Evolutionary conservation across 2,888 invertebrate genomes (phyloP), one percentile per base, ranked within the genome.

Genomic region (Carterocephalus palaemon): DNA sequence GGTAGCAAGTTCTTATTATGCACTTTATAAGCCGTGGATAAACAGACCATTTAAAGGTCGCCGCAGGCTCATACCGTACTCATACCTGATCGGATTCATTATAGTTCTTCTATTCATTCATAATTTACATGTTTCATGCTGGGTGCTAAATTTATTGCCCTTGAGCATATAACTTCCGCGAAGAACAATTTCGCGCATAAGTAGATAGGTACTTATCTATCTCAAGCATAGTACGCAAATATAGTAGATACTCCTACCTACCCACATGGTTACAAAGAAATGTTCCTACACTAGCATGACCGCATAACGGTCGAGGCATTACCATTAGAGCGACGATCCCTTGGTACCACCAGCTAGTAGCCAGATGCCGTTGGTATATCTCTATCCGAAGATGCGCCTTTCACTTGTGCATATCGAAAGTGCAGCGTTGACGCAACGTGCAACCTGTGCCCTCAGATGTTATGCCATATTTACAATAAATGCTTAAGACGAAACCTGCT

Each of bases 381-480:
- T 79, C 72, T 74, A 66, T 16, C 34, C 68, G 64, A 72, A 59
- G 82, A 83, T 78, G 76, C 62, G 65, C 84, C 86, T 85, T 85
- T 86, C 85, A 84, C 85, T 82, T 60, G 70, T 60, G 67, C 70
- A 74, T 71, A 80, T 84, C 73, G 85, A 85, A 84, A 84, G 85
- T 84, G 84, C 83, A 81, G 64, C 60, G 63, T 64, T 81, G 78
- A 80, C 72, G 84, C 77, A 83, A 84, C 64, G 38, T 37, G 43
- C 57, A 73, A 81, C 75, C 81, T 65, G 43, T 66, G 77, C 78
- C 77, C 82, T 70, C 60, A 34, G 53, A 55, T 41, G 51, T 51
- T 45, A 49, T 53, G 63, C 59, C 51, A 52, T 49, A 46, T 23
- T 24, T 17, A 43, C 22, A 37, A 37, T 45, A 37, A 45, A 31